A percentile compares a stretch with the other conserved stretches of the same genome.
phyloP scores from a whole-genome alignment of 2,113 vertebrate genomes.

The Syngnathoides biaculeatus region DNA sequence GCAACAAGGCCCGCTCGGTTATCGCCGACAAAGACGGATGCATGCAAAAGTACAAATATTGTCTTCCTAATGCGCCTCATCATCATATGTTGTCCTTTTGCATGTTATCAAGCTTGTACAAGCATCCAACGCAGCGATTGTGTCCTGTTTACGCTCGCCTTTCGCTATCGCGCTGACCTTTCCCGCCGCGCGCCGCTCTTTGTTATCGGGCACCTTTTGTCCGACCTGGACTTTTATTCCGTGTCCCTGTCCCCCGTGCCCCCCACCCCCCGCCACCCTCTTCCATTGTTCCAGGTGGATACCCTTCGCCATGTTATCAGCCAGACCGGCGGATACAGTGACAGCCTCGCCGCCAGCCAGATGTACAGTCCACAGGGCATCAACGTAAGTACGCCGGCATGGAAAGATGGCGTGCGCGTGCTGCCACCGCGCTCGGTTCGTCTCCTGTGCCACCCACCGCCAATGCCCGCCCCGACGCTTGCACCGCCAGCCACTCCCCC shows the following conservation, averaged over 20 bases:
- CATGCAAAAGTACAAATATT: slow-evolving; percentile 1
- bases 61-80: slow-evolving; percentile 18
- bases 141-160: slow-evolving; percentile 63
- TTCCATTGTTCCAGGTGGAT: slow-evolving; percentile 91
- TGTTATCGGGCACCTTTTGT: slow-evolving; percentile 63
- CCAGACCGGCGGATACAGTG: slow-evolving; percentile 99
- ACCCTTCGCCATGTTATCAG: slow-evolving; percentile 99
- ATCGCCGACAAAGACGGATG: too few relatives aligned
- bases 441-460: too few relatives aligned
- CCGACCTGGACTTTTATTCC: slow-evolving; percentile 65
- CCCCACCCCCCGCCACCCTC: background rate
- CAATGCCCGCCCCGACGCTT: background rate
- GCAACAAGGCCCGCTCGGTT: too few relatives aligned
- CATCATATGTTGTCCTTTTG: slow-evolving; percentile 5
- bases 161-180: slow-evolving; percentile 76
- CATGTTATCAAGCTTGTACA: slow-evolving; percentile 50
- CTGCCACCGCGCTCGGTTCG: slow-evolving; percentile 76
- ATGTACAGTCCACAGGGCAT: slow-evolving; percentile 99
- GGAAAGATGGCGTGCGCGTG: slow-evolving; percentile 32
- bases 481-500: background rate
- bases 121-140: slow-evolving; percentile 46
- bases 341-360: slow-evolving; percentile 96
- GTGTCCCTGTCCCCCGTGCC: slow-evolving; percentile 36
- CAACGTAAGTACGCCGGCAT: slow-evolving; percentile 83
- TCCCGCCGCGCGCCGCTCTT: slow-evolving; percentile 57